Conservation (phyloP, 2,797 vertebrate species). For the Luscinia luscinia region DNA sequence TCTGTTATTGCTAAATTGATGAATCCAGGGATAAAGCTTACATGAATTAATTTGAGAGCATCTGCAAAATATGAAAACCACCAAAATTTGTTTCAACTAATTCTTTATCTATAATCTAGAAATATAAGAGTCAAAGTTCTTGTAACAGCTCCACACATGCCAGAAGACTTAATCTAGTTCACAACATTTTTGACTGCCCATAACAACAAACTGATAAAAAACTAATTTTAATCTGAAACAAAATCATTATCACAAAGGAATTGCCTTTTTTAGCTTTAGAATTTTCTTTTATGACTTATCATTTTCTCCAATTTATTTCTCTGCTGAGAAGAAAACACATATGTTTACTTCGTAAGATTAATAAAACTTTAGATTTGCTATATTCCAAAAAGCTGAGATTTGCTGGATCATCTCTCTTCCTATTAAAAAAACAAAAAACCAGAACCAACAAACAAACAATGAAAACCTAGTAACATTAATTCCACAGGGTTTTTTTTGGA, state of each 20-base stretch:
- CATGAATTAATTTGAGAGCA: constrained; percentile 92
- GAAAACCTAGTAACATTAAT: neutral
- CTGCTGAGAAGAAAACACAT: neutral
- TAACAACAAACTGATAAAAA: neutral
- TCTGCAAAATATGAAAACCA: constrained; percentile 82
- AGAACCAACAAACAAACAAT: neutral
- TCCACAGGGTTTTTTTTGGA: neutral
- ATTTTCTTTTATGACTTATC: neutral
- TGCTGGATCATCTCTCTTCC: neutral
- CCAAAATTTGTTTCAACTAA: constrained; percentile 50
- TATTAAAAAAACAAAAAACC: neutral
- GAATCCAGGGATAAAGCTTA: constrained; percentile 97
- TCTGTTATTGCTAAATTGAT: constrained; percentile 99
- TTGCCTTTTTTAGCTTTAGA: neutral
- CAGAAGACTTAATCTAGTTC: neutral
- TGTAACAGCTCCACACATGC: neutral
- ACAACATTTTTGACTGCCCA: neutral
- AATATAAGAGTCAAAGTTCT: neutral
- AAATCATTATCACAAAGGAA: neutral
- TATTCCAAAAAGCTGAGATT: neutral
- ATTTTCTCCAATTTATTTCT: neutral
- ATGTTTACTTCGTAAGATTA: neutral
- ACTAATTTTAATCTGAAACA: neutral
- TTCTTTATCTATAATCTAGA: neutral
- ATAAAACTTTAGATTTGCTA: neutral